These are phyloP conservation scores for Todus mexicanus DNA, from an alignment of 2,797 vertebrate genomes.

Conservation along the genomic window DNA sequence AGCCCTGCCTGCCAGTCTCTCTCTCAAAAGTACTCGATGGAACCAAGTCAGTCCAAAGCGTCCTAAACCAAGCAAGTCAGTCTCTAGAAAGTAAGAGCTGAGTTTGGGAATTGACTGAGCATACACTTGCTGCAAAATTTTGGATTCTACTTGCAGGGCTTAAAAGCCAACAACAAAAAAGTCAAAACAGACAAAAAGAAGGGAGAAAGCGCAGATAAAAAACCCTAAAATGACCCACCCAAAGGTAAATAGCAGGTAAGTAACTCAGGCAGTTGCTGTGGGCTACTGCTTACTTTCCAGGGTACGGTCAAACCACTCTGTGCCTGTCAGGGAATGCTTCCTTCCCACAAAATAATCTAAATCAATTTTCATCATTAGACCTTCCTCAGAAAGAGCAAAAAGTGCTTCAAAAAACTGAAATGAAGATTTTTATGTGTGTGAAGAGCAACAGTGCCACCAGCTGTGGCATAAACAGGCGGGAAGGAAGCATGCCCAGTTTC, in stretches of 20 bases:
- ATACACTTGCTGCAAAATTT: neutral
- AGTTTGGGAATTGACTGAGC: neutral
- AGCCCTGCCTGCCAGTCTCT: neutral
- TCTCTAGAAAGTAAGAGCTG: neutral
- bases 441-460: neutral
- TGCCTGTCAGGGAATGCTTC: neutral
- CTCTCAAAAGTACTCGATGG: neutral
- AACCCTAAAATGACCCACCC: neutral
- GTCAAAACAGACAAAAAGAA: neutral
- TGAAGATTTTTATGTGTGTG: accelerated
- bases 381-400: neutral
- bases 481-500: neutral
- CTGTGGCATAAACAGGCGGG: neutral
- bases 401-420: neutral
- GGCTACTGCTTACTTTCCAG: neutral
- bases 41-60: neutral
- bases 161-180: neutral
- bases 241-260: neutral
- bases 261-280: neutral
- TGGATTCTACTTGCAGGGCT: neutral
- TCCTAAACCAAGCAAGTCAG: neutral
- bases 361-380: neutral
- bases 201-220: neutral
- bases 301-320: neutral
- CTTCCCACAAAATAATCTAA: neutral